Conservation (phyloP, 2,888 invertebrate species). For the Agonopterix arenella region DNA sequence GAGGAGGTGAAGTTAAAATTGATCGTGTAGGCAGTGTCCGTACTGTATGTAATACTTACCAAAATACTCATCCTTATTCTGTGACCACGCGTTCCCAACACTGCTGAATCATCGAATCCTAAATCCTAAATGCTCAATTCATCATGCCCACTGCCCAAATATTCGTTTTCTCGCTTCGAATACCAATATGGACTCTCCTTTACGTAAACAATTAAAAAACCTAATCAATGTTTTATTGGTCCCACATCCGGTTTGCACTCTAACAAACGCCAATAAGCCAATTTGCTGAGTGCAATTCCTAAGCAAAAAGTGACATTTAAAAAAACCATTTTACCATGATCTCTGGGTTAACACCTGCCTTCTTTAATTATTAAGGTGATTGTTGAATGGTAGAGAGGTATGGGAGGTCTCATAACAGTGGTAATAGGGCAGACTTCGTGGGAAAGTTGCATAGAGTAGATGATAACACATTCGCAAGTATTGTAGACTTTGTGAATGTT, state of each 20-base stretch:
- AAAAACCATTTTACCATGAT: neutral
- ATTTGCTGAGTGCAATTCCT: neutral
- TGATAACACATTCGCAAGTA: neutral
- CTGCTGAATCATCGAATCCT: no score
- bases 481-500: no score
- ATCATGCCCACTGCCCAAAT: no score
- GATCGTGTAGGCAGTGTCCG: no score
- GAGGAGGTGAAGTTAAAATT: no score
- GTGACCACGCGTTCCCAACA: no score
- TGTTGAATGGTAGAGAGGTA: neutral
- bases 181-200: no score
- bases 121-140: neutral
- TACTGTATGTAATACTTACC: no score
- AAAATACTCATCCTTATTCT: no score
- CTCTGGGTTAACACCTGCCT: neutral
- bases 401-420: neutral
- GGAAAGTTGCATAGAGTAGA: neutral
- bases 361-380: neutral
- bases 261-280: neutral
- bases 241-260: slow-evolving; percentile 1
- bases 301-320: no score
- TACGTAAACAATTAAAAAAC: neutral
- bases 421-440: neutral
- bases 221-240: neutral
- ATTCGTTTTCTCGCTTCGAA: neutral